Base-by-base conservation (phyloP, 1,140 invertebrate genomes). In the Scylla paramamosain region DNA sequence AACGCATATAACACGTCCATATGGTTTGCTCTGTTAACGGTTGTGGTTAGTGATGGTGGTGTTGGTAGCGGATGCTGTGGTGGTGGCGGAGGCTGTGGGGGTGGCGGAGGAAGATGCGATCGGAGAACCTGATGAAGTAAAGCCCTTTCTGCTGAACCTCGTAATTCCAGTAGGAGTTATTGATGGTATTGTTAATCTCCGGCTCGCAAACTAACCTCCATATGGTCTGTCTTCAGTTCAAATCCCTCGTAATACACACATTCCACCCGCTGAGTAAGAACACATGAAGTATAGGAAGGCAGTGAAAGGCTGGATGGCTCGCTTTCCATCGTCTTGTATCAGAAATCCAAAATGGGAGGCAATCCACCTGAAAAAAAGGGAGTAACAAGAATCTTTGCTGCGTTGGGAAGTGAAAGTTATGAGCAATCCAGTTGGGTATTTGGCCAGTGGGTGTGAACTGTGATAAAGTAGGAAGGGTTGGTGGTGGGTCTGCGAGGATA, bases 161-260 rank as follows among this genome's bases (percentile, higher is more conserved):
- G 67, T 77, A 77, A 77, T 77, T 77, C 67, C 67, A 77, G 67
- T 77, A 77, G 67, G 67, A 77, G 67, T 77, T 77, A 77, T 77
- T 25, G 67, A 77, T 77, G 67, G 67, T n/a, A n/a, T 77, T n/a
- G 67, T 77, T n/a, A 39, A 39, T 39, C 20, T 20, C n/a, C 67
- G 67, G 20, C 20, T 59, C 67, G 6, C 67, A 7, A 25, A n/a
- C 67, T 1, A 77, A 12, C n/a, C 20, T n/a, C 67, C 52, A 59
- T 12, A 59, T 20, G 52, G 52, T 59, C 2, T 8, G 12, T 20
- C 20, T 3, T 12, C 52, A 0, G 52, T 8, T 59, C 2, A 1
- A 59, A 20, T 59, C 10, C 52, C 52, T 20, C 39, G 39, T 6
- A 2, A 39, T 39, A 39, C 39, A 39, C 39, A 39, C 1, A 6